Percentiles rank a stretch among this genome's conserved stretches.
Evolutionary conservation across 2,888 invertebrate species (phyloP).

Genomic region (Diaphora mendica): DNA sequence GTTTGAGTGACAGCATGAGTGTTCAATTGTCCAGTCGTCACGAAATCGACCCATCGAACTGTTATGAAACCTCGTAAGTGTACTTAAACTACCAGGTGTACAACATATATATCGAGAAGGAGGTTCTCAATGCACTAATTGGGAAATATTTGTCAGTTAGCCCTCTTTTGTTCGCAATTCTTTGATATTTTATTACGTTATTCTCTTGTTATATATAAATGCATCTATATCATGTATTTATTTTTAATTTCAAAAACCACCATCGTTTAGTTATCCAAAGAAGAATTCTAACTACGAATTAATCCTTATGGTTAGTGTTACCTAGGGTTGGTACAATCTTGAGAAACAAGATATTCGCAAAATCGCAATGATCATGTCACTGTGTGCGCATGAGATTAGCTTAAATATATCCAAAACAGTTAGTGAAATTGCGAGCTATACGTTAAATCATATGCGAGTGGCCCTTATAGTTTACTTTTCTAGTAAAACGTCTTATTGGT

Average conservation of each 20-base stretch:
- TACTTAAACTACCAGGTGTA: conserved; percentile 12
- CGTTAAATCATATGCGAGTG: too few species aligned
- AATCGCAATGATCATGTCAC: too few species aligned
- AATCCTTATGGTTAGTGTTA: not conserved
- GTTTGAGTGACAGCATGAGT: conserved; percentile 41
- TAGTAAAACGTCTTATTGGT: too few species aligned
- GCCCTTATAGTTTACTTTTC: too few species aligned
- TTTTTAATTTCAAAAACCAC: not conserved
- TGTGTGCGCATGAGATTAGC: too few species aligned
- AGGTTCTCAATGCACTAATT: not conserved
- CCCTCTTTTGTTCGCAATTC: not conserved
- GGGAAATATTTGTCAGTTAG: not conserved
- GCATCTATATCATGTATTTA: not conserved
- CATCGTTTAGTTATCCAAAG: not conserved
- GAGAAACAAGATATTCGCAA: too few species aligned
- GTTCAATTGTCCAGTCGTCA: conserved; percentile 29
- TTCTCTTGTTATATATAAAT: not conserved
- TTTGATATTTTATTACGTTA: not conserved
- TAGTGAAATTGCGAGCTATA: too few species aligned
- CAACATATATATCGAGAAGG: not conserved
- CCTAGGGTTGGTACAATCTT: not conserved
- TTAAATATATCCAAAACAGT: too few species aligned
- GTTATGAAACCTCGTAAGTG: conserved; percentile 36
- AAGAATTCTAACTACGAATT: not conserved
- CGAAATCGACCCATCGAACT: conserved; percentile 36